Percentiles rank a stretch among this genome's conserved stretches.
phyloP scores from a whole-genome alignment of 2,888 invertebrate genomes.

The Cerastoderma edule region DNA sequence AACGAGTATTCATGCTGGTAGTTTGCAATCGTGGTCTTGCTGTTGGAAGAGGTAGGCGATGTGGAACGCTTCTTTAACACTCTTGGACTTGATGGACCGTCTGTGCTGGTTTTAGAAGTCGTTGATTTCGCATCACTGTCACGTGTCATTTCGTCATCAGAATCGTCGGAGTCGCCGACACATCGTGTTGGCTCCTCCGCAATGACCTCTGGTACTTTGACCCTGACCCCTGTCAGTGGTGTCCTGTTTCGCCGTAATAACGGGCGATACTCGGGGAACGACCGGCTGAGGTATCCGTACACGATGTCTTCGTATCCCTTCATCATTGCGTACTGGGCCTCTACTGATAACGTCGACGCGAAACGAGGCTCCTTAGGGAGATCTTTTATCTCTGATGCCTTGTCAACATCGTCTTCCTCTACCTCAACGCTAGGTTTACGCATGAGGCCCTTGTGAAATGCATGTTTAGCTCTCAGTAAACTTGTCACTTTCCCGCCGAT shows the following conservation, averaged over 20 bases:
- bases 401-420: conserved; percentile 47
- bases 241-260: conserved; percentile 69
- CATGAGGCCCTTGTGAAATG: conserved; percentile 47
- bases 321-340: conserved; percentile 81
- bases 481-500: conserved; percentile 61
- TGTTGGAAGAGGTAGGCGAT: too few species aligned
- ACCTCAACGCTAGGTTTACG: conserved; percentile 14
- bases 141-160: neutral
- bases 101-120: too few species aligned
- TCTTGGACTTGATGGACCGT: too few species aligned
- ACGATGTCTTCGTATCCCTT: conserved; percentile 81
- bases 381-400: conserved; percentile 63
- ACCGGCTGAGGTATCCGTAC: conserved; percentile 62
- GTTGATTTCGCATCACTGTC: neutral
- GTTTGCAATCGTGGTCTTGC: too few species aligned
- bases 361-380: conserved; percentile 77
- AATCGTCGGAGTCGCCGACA: conserved; percentile 11
- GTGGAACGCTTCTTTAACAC: too few species aligned
- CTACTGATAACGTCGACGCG: conserved; percentile 77
- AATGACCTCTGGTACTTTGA: conserved; percentile 8
- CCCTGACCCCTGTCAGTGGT: conserved; percentile 57
- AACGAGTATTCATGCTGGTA: too few species aligned
- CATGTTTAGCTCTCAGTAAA: conserved; percentile 59
- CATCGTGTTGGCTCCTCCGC: neutral
- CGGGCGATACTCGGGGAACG: conserved; percentile 65